Conservation (phyloP, 2,888 invertebrate genomes). For the Coelopa pilipes region DNA sequence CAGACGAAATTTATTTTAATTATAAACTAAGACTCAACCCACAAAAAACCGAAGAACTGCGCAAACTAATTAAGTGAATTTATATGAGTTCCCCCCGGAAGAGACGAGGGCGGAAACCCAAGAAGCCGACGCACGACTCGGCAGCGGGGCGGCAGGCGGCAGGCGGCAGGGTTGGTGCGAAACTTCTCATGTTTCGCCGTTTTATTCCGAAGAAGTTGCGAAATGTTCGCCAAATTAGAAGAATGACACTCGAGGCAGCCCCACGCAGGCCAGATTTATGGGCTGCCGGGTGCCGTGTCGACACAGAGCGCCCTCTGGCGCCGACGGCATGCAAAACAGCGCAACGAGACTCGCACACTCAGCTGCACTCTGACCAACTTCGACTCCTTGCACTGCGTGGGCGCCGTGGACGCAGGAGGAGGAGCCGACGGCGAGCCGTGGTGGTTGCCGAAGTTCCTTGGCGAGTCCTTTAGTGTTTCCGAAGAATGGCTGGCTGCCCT, state of each 20-base stretch:
- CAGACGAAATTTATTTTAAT: slow-evolving; percentile 48
- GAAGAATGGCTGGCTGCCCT: slow-evolving; percentile 1
- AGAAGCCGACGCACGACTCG: background rate
- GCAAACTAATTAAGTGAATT: slow-evolving; percentile 50
- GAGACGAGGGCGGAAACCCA: background rate
- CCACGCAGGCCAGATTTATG: slow-evolving; percentile 13
- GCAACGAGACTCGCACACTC: slow-evolving; percentile 16
- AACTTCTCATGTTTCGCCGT: slow-evolving; percentile 23
- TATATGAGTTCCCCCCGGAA: slow-evolving; percentile 43
- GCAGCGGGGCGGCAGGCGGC: background rate
- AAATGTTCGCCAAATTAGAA: slow-evolving; percentile 27
- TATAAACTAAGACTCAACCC: slow-evolving; percentile 37
- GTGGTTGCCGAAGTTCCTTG: background rate
- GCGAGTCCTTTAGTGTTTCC: slow-evolving; percentile 17
- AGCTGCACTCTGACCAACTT: background rate
- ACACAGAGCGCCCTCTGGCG: slow-evolving; percentile 33
- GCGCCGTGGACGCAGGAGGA: background rate
- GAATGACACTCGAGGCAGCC: slow-evolving; percentile 18
- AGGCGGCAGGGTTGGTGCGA: background rate
- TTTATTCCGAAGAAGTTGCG: slow-evolving; percentile 29
- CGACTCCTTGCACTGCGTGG: background rate
- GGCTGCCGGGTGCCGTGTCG: slow-evolving; percentile 27
- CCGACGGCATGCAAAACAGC: slow-evolving; percentile 1
- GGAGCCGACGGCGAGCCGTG: background rate
- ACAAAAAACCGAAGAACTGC: slow-evolving; percentile 42